Base-by-base conservation (phyloP, 1,140 invertebrate genomes). In the Drosophila lowei region DNA sequence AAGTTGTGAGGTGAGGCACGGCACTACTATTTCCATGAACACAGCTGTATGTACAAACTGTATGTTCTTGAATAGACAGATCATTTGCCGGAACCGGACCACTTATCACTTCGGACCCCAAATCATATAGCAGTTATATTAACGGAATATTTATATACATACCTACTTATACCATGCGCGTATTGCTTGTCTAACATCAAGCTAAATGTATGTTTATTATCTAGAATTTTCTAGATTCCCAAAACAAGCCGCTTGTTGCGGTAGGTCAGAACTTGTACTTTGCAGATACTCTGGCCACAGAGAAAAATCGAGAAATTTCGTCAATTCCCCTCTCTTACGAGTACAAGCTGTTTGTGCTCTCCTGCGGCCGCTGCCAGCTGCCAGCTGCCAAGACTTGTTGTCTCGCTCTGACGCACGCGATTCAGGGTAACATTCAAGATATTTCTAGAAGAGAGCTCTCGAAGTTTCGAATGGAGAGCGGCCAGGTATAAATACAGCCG, bases 401-500 rank as follows among this genome's bases (percentile, higher is more conserved):
- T 56, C 41, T 54, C 59, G 18, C 49, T 54, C 41, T 8, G 53
- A 38, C 65, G 15, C 42, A 23, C 21, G 55, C 8, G 43, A 44
- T 18, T 6, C n/a, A 15, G 16, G 46, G 4, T 16, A 57, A 53
- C 18, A 30, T 46, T 72, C 57, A 46, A 28, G n/a, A 7, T 2
- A 38, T 38, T 11, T 53, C 50, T 9, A 11, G 30, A 41, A 41
- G 50, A 53, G 50, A 34, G 50, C 5, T 53, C 58, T 63, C 38
- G 58, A 2, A 8, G 23, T 7, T 77, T 70, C 83, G 56, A 21
- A 53, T 60, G 66, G 18, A 79, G 70, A 57, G 65, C 60, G 57
- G 8, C 9, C 9, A 56, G 23, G 78, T 88, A 88, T 88, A 88
- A 86, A 88, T 88, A 86, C 41, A 8, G 67, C 38, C 28, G 65